Base-by-base conservation (phyloP, 2,113 vertebrate species). In the Phaetusa simplex region DNA sequence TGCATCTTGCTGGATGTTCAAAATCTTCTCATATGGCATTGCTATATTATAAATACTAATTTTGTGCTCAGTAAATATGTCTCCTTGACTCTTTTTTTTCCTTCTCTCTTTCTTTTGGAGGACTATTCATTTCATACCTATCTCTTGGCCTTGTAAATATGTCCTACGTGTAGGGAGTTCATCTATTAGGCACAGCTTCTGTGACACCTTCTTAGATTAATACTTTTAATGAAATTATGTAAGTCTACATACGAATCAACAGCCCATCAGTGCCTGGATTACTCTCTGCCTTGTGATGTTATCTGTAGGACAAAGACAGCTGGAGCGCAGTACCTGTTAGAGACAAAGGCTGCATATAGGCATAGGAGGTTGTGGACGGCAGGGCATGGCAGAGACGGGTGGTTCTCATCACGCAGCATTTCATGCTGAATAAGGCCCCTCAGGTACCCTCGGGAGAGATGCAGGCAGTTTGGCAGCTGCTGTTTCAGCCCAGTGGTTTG, bases 311-410 rank as follows among this genome's bases (percentile, higher is more conserved):
- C 42, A 62, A 36, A 36, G 27, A 15, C 34, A 49, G 7, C 42
- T 79, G 82, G n/a, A 71, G 34, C 9, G 34, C 5, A 20, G 17
- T 78, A 11, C 22, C 24, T 55, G 23, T 20, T 43, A 14, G 12
- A 78, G 27, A n/a, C 10, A 14, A 8, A 50, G 8, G 7, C 0
- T n/a, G 2, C 24, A 12, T 6, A 20, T 4, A 38, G 56, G 23
- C 17, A 7, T 11, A 36, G 58, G 59, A 40, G 22, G 4, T 0
- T 65, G 58, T 13, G 40, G 42, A 43, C 20, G 80, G 26, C n/a
- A 59, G 5, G 2, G 5, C 1, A 26, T 6, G 38, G 34, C n/a
- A n/a, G 49, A 42, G 56, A 6, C 0, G 1, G 30, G 5, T 65
- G 34, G 16, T 10, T 77, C 49, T 47, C 76, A 52, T 24, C 40